Percentiles rank a stretch among this genome's conserved stretches.
These are phyloP conservation scores for Berghia stephanieae DNA, from an alignment of 1,140 invertebrate genomes.

Conservation along the genomic window DNA sequence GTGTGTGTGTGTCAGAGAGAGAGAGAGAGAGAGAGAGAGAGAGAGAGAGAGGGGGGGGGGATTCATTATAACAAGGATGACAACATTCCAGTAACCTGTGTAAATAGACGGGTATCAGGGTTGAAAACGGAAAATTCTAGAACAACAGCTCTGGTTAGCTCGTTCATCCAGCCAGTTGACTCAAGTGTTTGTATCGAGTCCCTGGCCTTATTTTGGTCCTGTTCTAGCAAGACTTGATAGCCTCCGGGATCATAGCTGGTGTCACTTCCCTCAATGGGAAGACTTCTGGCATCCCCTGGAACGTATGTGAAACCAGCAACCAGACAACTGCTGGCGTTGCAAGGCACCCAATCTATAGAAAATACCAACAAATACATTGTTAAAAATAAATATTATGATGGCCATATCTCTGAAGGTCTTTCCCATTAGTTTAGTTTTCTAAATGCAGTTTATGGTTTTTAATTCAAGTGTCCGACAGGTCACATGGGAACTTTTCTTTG, in stretches of 20 bases:
- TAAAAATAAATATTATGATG: no score
- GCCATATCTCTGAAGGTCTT: no score
- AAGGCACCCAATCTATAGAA: constrained; percentile 20
- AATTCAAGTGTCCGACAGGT: no score
- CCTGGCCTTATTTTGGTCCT: constrained; percentile 25
- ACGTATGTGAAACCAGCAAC: not conserved
- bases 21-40: no score
- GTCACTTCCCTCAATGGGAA: not conserved
- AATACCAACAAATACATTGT: no score
- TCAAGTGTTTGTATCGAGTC: constrained; percentile 55
- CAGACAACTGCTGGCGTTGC: constrained; percentile 9
- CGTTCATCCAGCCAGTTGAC: constrained; percentile 67
- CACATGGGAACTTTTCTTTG: no score
- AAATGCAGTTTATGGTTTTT: no score
- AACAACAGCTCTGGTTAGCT: constrained; percentile 68
- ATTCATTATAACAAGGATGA: no score
- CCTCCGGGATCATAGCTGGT: constrained; percentile 32
- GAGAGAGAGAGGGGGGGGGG: no score
- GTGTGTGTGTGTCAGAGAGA: no score
- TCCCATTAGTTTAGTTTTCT: no score
- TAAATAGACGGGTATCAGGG: constrained; percentile 66
- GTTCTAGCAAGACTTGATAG: constrained; percentile 32
- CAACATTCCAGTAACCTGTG: no score
- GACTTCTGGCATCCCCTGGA: not conserved
- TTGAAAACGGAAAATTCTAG: constrained; percentile 70